phyloP scores from a whole-genome alignment of 2,888 invertebrate species.

The Rhopalosiphum nymphaeae region DNA sequence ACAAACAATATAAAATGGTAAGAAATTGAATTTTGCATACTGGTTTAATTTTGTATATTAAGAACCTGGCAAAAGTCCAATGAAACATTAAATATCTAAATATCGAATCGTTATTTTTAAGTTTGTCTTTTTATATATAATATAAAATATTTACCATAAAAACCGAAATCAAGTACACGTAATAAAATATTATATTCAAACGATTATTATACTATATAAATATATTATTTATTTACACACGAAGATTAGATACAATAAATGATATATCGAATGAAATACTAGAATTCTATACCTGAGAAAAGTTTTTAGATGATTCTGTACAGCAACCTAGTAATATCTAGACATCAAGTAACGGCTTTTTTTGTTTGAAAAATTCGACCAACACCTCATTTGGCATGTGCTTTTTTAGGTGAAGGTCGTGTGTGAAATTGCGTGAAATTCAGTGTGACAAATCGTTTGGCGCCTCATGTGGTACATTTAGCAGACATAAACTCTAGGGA shows the following conservation, averaged over 20 bases:
- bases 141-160: neutral
- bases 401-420: conserved; percentile 49
- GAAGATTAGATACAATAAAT: neutral
- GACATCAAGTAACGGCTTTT: neutral
- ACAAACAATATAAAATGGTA: neutral
- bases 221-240: neutral
- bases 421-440: conserved; percentile 38
- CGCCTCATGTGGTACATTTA: conserved; percentile 11
- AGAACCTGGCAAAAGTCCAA: conserved; percentile 37
- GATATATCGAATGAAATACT: neutral
- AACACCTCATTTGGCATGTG: conserved; percentile 14
- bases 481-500: neutral
- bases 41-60: conserved; percentile 48
- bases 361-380: neutral
- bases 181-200: neutral
- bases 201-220: neutral
- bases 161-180: neutral
- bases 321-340: neutral
- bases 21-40: conserved; percentile 22
- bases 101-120: conserved; percentile 6
- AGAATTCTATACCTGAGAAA: neutral
- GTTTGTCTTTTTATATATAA: neutral
- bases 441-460: conserved; percentile 44
- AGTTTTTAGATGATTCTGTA: no score
- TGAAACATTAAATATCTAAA: conserved; percentile 41